phyloP scores from a whole-genome alignment of 2,888 invertebrate species.

The Metallyticus violacea region DNA sequence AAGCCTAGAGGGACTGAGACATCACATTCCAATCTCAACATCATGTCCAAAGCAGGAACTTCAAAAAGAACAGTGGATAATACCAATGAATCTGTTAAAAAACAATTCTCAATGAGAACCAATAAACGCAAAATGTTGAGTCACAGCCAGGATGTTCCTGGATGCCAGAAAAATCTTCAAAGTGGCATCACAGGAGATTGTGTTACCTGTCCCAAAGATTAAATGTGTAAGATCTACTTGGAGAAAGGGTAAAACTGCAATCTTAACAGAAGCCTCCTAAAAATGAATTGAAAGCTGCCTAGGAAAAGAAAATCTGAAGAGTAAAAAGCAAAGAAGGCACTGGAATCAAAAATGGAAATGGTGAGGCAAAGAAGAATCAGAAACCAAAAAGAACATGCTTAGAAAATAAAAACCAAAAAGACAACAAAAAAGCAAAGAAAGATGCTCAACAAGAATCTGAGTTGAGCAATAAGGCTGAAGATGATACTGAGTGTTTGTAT shows the following conservation, averaged over 20 bases:
- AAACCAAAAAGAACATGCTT: not conserved
- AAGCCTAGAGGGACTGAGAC: too few relatives aligned
- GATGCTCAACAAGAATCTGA: not conserved
- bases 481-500: conserved; percentile 19
- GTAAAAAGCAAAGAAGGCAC: not conserved
- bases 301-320: not conserved
- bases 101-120: not conserved
- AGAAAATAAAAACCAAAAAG: too few relatives aligned
- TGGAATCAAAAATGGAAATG: not conserved
- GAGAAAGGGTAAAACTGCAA: not conserved
- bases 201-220: not conserved
- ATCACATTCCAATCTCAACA: too few relatives aligned
- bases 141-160: not conserved
- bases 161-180: not conserved
- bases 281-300: not conserved
- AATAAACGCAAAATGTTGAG: not conserved
- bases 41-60: too few relatives aligned
- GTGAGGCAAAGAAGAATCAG: not conserved
- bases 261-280: not conserved
- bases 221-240: not conserved
- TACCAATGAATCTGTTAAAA: too few relatives aligned
- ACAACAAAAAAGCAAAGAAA: not conserved
- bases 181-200: not conserved
- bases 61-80: too few relatives aligned
- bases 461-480: not conserved